Percentiles rank a stretch among this genome's conserved stretches.
Evolutionary conservation across 2,113 vertebrate genomes (phyloP).

Genomic region (Oenanthe melanoleuca): DNA sequence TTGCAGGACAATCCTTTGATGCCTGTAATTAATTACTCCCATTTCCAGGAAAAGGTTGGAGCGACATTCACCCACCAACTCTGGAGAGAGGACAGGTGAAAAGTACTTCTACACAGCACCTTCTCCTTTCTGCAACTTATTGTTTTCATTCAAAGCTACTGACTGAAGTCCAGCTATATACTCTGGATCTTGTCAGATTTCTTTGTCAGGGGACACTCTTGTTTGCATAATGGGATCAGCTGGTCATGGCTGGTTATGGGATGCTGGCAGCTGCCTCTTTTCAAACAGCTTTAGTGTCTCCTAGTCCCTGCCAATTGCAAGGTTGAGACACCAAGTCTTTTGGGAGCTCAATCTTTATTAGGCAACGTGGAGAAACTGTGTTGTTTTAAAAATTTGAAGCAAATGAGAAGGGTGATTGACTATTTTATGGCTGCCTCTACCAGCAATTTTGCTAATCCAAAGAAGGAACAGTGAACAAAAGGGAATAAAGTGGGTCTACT

Average conservation of each 20-base stretch:
- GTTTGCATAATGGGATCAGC: constrained; percentile 51
- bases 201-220: constrained; percentile 27
- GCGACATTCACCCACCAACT: accelerated
- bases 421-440: background rate
- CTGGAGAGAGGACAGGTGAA: background rate
- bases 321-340: background rate
- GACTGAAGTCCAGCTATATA: background rate
- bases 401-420: constrained; percentile 6
- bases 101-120: background rate
- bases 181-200: background rate
- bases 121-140: background rate
- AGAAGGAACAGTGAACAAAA: constrained; percentile 3
- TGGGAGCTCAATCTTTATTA: constrained; percentile 29
- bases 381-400: background rate
- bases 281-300: constrained; percentile 24
- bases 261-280: constrained; percentile 32
- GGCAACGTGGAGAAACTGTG: background rate
- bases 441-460: background rate
- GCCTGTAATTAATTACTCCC: background rate
- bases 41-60: background rate
- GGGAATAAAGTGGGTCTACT: background rate
- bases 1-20: background rate
- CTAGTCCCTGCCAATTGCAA: constrained; percentile 8
- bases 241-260: constrained; percentile 46
- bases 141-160: background rate